Evolutionary conservation across 2,113 vertebrate genomes (phyloP), one percentile per base, ranked within the genome.

Genomic region (Gymnogyps californianus): DNA sequence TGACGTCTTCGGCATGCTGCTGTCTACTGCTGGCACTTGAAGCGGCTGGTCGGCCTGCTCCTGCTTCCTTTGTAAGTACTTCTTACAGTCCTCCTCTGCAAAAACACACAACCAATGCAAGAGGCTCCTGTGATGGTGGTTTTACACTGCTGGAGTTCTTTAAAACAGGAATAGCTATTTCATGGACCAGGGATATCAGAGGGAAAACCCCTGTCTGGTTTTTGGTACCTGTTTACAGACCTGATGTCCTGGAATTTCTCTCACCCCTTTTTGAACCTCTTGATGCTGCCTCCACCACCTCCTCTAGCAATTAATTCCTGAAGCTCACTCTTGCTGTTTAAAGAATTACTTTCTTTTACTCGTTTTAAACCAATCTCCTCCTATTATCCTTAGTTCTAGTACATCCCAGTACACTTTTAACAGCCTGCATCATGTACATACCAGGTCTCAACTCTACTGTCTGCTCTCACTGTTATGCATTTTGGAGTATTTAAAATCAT

Each of bases 11-110:
- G 98, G 98, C 38, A 98, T 59, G 7, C 99, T 99, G 98, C 99
- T 99, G 97, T 99, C 99, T 11, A 99, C 99, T 17, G 98, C 98
- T 1, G 98, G 97, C 38, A 99, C 99, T 77, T 99, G 99, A 21
- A 99, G 47, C 0, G 99, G 99, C 42, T 98, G 98, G 54, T 98
- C 96, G 0, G 94, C 85, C 34, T 96, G 89, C 12, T 98, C 95
- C 42, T 95, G 93, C 70, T 95, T 97, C 95, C 96, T 99, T 77
- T 95, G 77, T 7, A 98, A n/a, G 87, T 99, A 99, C 77, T 98
- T 99, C 74, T 87, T 98, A 74, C 99, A 99, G 32, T 99, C 98
- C 19, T 98, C 98, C 83, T 99, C 99, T 99, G 95, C 47, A 94
- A 82, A 92, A 95, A 87, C 57, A 95, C 76, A 94, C 22, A 72